These are phyloP conservation scores for Odocoileus virginianus DNA, from an alignment of 2,113 vertebrate genomes.

Conservation along the genomic window DNA sequence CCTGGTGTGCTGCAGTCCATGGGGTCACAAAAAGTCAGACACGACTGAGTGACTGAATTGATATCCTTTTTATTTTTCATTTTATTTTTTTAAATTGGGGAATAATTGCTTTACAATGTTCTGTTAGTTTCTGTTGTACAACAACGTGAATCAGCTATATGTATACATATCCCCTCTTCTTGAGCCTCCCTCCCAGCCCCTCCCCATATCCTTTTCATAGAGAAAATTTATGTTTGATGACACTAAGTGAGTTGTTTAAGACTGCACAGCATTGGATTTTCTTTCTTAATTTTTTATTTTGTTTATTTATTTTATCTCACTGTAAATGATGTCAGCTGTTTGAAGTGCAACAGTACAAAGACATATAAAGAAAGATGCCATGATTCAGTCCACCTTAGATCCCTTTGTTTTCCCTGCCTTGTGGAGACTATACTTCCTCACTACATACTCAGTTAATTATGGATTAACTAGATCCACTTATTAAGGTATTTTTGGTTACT, in stretches of 20 bases:
- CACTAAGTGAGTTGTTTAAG: background rate
- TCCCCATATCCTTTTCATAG: background rate
- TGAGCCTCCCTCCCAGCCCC: background rate
- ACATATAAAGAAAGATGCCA: background rate
- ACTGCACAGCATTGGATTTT: background rate
- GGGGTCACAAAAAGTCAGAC: background rate
- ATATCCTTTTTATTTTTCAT: background rate
- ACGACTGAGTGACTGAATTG: background rate
- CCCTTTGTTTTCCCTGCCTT: background rate
- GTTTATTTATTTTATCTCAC: background rate
- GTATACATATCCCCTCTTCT: background rate
- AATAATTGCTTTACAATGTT: background rate
- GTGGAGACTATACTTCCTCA: background rate
- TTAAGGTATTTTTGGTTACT: background rate
- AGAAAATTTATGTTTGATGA: background rate
- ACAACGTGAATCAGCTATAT: background rate
- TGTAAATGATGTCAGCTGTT: background rate
- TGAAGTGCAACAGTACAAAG: background rate
- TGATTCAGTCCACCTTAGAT: background rate
- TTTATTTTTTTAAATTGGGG: background rate
- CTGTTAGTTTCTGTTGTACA: background rate
- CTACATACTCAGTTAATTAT: background rate
- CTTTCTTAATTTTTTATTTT: background rate
- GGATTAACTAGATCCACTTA: background rate
- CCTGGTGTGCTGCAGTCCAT: background rate